Evolutionary conservation across 1,140 invertebrate species (phyloP), one percentile per base, ranked within the genome.

Genomic region (Drosophila busckii): DNA sequence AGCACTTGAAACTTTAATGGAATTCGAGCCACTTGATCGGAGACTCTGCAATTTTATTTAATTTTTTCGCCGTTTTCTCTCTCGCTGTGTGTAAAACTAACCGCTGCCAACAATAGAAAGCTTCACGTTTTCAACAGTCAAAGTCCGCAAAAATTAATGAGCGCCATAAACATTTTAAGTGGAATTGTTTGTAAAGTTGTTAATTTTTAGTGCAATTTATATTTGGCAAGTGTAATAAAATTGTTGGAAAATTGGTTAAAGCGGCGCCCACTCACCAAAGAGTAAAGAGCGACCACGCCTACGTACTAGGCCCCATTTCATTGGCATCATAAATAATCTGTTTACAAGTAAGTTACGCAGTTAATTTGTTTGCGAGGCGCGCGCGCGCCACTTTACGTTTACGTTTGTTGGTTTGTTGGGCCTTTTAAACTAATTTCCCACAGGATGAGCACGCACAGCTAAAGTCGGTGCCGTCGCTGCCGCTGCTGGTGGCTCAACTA

Each of bases 121-220:
- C 32, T 49, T 44, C 45, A 54, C 61, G 22, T 29, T 53, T 64
- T 54, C 61, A 68, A 60, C 37, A 70, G 68, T 70, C 67, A 66
- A 82, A 71, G 58, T 61, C 54, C 50, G 58, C 50, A 80, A 80
- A 82, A 82, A 82, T 82, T 82, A 82, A 82, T 82, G 75, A 82
- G 75, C 75, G 65, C 75, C 75, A 82, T 82, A 82, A 82, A 82
- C 75, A 82, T 82, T 82, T 82, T 82, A 82, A 82, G 75, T 82
- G 75, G 75, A 82, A 82, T 82, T 82, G 75, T 82, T 82, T 68
- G 75, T 67, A 25, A 82, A 82, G 75, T 82, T 82, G 75, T 82
- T 83, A 82, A 82, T 83, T 82, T 82, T 83, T 82, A 82, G 75
- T 82, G 76, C 76, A 75, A 82, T 82, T 82, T 75, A 82, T 82